Conservation (phyloP, 2,113 vertebrate species). For the Symphodus melops region DNA sequence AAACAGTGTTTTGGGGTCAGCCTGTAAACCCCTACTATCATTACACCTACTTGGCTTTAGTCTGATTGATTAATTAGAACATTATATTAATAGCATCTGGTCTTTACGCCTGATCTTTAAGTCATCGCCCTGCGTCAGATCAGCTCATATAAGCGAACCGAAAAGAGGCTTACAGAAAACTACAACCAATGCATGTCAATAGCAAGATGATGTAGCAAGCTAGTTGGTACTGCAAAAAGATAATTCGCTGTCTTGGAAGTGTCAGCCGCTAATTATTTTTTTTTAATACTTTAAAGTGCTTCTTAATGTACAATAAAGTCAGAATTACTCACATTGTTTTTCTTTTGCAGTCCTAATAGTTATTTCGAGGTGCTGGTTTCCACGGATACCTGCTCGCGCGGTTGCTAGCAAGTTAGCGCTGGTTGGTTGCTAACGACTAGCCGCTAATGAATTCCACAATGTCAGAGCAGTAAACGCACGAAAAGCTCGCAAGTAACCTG, state of each 20-base stretch:
- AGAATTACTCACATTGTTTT: constrained; percentile 44
- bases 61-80: neutral
- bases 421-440: constrained; percentile 60
- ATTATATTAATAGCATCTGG: neutral
- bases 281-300: fast-evolving
- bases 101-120: neutral
- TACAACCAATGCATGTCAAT: constrained; percentile 27
- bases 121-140: neutral
- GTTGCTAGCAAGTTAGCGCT: constrained; percentile 54
- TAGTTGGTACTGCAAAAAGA: constrained; percentile 10
- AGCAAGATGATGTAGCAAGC: constrained; percentile 50
- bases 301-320: neutral
- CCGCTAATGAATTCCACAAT: constrained; percentile 69
- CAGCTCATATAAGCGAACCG: neutral
- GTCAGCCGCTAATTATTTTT: neutral
- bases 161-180: neutral
- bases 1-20: constrained; percentile 32
- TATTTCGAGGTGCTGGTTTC: constrained; percentile 33
- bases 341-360: constrained; percentile 26
- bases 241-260: constrained; percentile 16
- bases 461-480: constrained; percentile 55
- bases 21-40: neutral
- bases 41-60: neutral
- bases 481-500: neutral
- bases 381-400: constrained; percentile 56